A percentile compares a stretch with the other conserved stretches of the same genome.
Evolutionary conservation across 2,797 vertebrate species (phyloP).

Genomic region (Gobio occitaniae): DNA sequence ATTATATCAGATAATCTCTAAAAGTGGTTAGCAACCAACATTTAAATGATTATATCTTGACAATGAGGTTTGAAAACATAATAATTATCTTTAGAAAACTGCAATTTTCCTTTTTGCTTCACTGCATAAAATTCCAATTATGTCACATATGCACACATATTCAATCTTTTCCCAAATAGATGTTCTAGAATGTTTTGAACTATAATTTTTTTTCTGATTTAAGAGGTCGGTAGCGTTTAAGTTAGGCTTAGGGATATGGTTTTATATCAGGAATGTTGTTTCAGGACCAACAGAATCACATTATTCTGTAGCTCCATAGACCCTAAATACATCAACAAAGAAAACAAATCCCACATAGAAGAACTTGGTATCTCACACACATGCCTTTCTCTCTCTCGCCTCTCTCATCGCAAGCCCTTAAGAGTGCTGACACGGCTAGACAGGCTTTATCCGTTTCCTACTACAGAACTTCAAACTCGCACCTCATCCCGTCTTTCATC

Average conservation of each 20-base stretch:
- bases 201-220: too few relatives aligned
- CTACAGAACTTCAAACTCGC: constrained; percentile 34
- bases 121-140: neutral
- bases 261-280: neutral
- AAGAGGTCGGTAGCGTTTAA: neutral
- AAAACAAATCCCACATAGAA: constrained; percentile 2
- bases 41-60: neutral
- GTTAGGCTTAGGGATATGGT: neutral
- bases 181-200: neutral
- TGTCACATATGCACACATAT: neutral
- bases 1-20: neutral
- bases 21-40: neutral
- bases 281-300: constrained; percentile 1
- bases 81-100: neutral
- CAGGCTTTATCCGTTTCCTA: constrained; percentile 35
- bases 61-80: neutral
- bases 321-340: neutral
- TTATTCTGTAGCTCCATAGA: neutral
- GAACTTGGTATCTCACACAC: neutral
- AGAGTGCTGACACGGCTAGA: constrained; percentile 21
- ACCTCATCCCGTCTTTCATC: constrained; percentile 38
- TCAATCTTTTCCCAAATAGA: neutral
- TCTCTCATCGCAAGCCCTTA: constrained; percentile 25
- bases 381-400: neutral
- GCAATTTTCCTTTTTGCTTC: neutral